Conservation (phyloP, 2,113 vertebrate species). For the Colistium nudipinnis region DNA sequence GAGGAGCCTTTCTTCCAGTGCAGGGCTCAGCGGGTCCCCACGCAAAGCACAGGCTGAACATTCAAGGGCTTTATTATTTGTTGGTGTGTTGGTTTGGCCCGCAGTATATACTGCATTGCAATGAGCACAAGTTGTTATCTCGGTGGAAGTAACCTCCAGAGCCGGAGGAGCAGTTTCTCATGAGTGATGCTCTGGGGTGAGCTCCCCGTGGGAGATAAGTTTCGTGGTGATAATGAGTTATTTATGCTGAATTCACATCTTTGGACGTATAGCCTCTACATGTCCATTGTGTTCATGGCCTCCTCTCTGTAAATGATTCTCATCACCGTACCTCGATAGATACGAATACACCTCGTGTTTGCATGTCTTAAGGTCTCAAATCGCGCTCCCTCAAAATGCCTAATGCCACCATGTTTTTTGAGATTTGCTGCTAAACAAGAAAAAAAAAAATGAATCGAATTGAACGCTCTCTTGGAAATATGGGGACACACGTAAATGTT, state of each 20-base stretch:
- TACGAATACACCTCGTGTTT: not conserved
- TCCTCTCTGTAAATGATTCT: not conserved
- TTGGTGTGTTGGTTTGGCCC: not conserved
- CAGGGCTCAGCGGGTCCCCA: not conserved
- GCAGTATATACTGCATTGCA: not conserved
- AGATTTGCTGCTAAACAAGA: not conserved
- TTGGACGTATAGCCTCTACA: not conserved
- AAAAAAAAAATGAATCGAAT: not conserved
- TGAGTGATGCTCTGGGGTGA: not conserved
- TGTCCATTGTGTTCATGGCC: not conserved
- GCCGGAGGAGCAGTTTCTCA: not conserved
- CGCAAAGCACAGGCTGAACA: constrained; percentile 9
- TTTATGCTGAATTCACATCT: not conserved
- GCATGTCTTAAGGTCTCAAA: not conserved
- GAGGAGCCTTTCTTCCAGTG: constrained; percentile 26
- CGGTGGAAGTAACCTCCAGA: not conserved
- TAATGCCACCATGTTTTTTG: not conserved
- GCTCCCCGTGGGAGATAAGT: not conserved
- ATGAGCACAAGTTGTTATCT: constrained; percentile 15
- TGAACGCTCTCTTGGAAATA: constrained; percentile 22
- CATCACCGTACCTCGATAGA: constrained; percentile 6
- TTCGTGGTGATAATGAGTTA: not conserved
- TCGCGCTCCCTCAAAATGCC: not conserved
- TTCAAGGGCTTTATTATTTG: constrained; percentile 16
- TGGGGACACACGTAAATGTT: constrained; percentile 34